Evolutionary conservation across 37 sponge, comb jelly and placozoan species (phyloP), one percentile per base, ranked within the genome.

Genomic region (Cliona cf. orientalis): DNA sequence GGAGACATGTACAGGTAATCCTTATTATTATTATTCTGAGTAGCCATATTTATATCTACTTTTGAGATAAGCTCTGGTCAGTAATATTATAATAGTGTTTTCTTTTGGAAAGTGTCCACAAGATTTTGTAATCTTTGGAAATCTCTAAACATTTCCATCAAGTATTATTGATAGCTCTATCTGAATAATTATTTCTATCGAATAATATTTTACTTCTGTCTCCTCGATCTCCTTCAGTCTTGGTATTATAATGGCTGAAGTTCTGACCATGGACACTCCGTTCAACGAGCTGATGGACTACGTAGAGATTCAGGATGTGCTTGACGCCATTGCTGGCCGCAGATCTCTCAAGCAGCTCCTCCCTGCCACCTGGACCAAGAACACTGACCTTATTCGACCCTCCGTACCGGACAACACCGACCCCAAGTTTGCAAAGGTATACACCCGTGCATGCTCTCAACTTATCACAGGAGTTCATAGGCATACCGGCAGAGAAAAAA

Each of bases 1-100:
- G 90, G 85, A 34, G 90, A 89, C 49, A 42, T 89, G 37, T 89
- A 84, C 90, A 66, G 70, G 81, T 80, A 69, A 17, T 22, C 9
- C 14, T 19, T 49, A 14, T 49, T 49, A 19, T 49, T 9, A 49
- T 14, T 49, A 19, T 49, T 49, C 14, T 19, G 14, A 49, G 14
- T 49, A 49, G 14, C 14, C n/a, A n/a, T n/a, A n/a, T n/a, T n/a
- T n/a, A n/a, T n/a, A n/a, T n/a, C n/a, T n/a, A n/a, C n/a, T n/a
- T n/a, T n/a, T n/a, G n/a, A n/a, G n/a, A n/a, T n/a, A n/a, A n/a
- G n/a, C n/a, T n/a, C n/a, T n/a, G n/a, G n/a, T n/a, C n/a, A n/a
- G n/a, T n/a, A n/a, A n/a, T n/a, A n/a, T n/a, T n/a, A n/a, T n/a
- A n/a, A n/a, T n/a, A n/a, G n/a, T n/a, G n/a, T n/a, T n/a, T n/a